phyloP scores from a whole-genome alignment of 2,113 vertebrate species.

The Elgaria multicarinata region DNA sequence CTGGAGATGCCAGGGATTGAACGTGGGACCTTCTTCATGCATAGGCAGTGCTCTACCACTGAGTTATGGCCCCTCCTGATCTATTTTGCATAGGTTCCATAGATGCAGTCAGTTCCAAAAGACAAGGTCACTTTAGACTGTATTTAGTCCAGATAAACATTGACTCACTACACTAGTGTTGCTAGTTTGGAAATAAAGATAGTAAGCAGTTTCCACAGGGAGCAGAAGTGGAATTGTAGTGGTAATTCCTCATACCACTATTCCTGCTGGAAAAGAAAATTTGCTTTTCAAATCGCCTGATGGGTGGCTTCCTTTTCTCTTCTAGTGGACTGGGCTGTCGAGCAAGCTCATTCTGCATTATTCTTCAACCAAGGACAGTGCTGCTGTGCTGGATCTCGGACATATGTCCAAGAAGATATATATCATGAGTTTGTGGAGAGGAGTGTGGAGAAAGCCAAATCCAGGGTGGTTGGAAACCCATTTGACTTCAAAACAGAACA shows the following conservation, averaged over 20 bases:
- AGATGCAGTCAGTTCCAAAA: background rate
- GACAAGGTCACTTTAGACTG: background rate
- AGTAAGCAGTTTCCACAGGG: background rate
- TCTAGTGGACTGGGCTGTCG: constrained; percentile 93
- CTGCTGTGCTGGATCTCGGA: constrained; percentile 93
- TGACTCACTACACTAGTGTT: no score
- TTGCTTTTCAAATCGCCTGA: background rate
- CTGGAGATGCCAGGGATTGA: no score
- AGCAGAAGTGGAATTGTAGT: background rate
- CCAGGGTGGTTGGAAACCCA: constrained; percentile 91
- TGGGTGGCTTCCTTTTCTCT: background rate
- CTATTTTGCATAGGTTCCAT: background rate
- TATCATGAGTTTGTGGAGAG: constrained; percentile 92
- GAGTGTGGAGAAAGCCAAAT: constrained; percentile 87
- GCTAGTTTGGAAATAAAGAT: background rate
- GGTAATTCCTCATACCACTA: no score
- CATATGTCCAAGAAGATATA: constrained; percentile 90
- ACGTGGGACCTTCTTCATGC: no score
- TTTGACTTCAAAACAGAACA: constrained; percentile 93
- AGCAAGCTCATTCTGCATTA: constrained; percentile 92
- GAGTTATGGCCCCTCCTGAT: no score
- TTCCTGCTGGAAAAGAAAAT: background rate
- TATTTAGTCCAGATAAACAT: background rate
- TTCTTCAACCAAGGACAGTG: constrained; percentile 99
- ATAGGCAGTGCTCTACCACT: no score